Conservation (phyloP, 2,888 invertebrate genomes). For the Spodoptera exigua region DNA sequence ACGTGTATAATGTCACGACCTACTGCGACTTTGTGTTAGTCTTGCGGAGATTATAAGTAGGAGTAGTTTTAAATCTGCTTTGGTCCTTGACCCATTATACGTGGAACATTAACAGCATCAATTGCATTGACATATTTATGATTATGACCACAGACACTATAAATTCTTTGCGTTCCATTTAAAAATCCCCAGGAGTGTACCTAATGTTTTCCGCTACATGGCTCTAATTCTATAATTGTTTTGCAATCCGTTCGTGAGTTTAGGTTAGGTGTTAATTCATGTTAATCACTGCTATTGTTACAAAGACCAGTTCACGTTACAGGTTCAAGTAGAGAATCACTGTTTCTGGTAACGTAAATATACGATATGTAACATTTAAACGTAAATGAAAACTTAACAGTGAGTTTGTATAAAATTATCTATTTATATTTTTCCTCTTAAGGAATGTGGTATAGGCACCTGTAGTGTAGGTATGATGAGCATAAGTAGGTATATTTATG, state of each 20-base stretch:
- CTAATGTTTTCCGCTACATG: slow-evolving; percentile 41
- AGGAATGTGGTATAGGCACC: slow-evolving; percentile 7
- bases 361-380: slow-evolving; percentile 24
- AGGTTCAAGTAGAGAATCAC: slow-evolving; percentile 25
- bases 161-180: slow-evolving; percentile 57
- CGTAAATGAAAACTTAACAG: slow-evolving; percentile 17
- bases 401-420: slow-evolving; percentile 21
- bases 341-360: slow-evolving; percentile 16
- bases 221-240: slow-evolving; percentile 33
- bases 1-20: slow-evolving; percentile 31
- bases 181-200: slow-evolving; percentile 30
- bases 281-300: slow-evolving; percentile 31
- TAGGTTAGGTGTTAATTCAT: slow-evolving; percentile 25
- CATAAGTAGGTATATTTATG: slow-evolving; percentile 27
- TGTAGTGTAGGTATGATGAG: neutral
- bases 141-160: slow-evolving; percentile 55
- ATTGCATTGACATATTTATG: slow-evolving; percentile 67
- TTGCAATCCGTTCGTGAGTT: slow-evolving; percentile 5
- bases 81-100: slow-evolving; percentile 71
- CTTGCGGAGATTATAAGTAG: slow-evolving; percentile 44
- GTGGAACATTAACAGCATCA: slow-evolving; percentile 58
- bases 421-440: slow-evolving; percentile 34
- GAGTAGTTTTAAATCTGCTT: slow-evolving; percentile 58
- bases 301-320: slow-evolving; percentile 6
- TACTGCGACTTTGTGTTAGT: slow-evolving; percentile 23